A percentile compares a stretch with the other conserved stretches of the same genome.
Conservation (phyloP, 2,797 vertebrate species). For the Clarias laeviceps region DNA sequence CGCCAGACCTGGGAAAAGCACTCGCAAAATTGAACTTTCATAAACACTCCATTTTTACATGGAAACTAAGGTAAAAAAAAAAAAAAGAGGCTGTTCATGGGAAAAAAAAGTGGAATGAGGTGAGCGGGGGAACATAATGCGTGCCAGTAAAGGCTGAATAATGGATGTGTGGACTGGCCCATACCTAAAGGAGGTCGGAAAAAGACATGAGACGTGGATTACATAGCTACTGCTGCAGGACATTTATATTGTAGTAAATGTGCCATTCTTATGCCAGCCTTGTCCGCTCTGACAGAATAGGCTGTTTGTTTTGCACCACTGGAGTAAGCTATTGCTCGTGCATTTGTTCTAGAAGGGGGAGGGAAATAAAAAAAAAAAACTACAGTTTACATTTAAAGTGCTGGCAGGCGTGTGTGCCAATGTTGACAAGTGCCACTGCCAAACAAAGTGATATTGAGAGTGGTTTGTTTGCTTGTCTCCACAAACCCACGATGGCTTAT, state of each 20-base stretch:
- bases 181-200: slow-evolving; percentile 19
- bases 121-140: slow-evolving; percentile 29
- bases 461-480: slow-evolving; percentile 47
- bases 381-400: slow-evolving; percentile 50
- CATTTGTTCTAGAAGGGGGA: slow-evolving; percentile 38
- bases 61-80: slow-evolving; percentile 44
- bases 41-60: slow-evolving; percentile 48
- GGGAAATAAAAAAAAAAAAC: not conserved
- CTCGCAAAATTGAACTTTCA: slow-evolving; percentile 53
- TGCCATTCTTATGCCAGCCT: slow-evolving; percentile 36
- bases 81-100: slow-evolving; percentile 34
- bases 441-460: slow-evolving; percentile 56
- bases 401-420: slow-evolving; percentile 46
- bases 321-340: slow-evolving; percentile 33
- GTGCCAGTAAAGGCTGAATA: slow-evolving; percentile 38
- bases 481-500: slow-evolving; percentile 48
- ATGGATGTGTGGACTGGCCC: slow-evolving; percentile 31
- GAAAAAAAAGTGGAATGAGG: slow-evolving; percentile 28
- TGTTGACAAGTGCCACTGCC: slow-evolving; percentile 52
- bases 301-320: slow-evolving; percentile 47
- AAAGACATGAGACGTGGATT: slow-evolving; percentile 35
- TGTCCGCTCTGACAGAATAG: slow-evolving; percentile 32
- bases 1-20: slow-evolving; percentile 45
- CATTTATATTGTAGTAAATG: slow-evolving; percentile 40
- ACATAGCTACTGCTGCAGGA: slow-evolving; percentile 24